phyloP scores from a whole-genome alignment of 2,888 invertebrate species.

The Plebejus anna region DNA sequence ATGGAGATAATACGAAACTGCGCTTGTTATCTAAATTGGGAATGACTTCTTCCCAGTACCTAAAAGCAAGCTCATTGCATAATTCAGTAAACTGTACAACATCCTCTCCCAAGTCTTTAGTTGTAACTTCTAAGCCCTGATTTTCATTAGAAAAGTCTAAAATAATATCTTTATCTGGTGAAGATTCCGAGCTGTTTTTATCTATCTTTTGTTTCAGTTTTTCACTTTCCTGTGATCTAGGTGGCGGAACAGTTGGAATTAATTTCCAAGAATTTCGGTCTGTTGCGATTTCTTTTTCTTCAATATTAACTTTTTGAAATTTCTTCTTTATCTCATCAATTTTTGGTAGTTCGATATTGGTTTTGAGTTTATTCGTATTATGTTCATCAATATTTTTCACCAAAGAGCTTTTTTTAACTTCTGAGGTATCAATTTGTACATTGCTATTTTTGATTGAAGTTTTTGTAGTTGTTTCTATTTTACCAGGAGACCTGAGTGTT shows the following conservation, averaged over 20 bases:
- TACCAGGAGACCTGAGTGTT: background rate
- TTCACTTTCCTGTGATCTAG: slow-evolving; percentile 59
- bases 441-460: background rate
- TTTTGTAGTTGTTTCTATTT: slow-evolving; percentile 12
- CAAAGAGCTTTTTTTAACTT: slow-evolving; percentile 19
- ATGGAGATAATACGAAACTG: slow-evolving; percentile 90
- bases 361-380: slow-evolving; percentile 29
- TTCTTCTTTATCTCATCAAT: slow-evolving; percentile 72
- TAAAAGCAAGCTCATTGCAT: slow-evolving; percentile 91
- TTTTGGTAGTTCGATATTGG: slow-evolving; percentile 53
- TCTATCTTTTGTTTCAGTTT: slow-evolving; percentile 64
- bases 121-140: slow-evolving; percentile 88
- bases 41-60: slow-evolving; percentile 88
- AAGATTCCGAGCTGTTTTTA: slow-evolving; percentile 46
- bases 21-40: slow-evolving; percentile 86
- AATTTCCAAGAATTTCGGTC: slow-evolving; percentile 79
- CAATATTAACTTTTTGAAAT: slow-evolving; percentile 71
- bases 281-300: slow-evolving; percentile 63
- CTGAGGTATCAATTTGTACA: background rate
- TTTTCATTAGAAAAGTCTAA: slow-evolving; percentile 69
- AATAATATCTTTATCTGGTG: slow-evolving; percentile 59
- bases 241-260: slow-evolving; percentile 78
- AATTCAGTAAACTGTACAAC: slow-evolving; percentile 87
- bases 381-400: slow-evolving; percentile 9
- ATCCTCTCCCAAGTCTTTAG: slow-evolving; percentile 85